Conservation (phyloP, 2,797 vertebrate genomes). For the Scolopax rusticola region DNA sequence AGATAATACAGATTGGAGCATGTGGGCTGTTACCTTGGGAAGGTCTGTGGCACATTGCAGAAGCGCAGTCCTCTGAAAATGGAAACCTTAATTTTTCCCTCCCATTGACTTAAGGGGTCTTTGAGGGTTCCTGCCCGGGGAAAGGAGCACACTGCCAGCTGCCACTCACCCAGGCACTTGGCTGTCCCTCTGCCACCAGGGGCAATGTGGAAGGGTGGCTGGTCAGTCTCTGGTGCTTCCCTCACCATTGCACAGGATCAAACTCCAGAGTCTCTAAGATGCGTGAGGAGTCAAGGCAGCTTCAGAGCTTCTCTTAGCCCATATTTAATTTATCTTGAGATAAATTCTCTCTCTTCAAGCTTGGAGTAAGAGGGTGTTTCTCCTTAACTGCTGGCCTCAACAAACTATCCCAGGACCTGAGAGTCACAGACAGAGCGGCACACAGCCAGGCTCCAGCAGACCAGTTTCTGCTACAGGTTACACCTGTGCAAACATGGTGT, state of each 20-base stretch:
- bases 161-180: neutral
- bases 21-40: neutral
- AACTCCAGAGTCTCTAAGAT: neutral
- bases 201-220: neutral
- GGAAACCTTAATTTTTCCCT: neutral
- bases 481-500: slow-evolving; percentile 59
- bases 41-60: fast-evolving
- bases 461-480: slow-evolving; percentile 32
- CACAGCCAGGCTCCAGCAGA: neutral
- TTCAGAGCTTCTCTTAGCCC: neutral
- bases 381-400: neutral
- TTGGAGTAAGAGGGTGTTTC: neutral
- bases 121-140: neutral
- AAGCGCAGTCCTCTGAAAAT: neutral
- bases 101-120: too few relatives aligned
- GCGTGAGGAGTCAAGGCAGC: fast-evolving
- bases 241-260: neutral
- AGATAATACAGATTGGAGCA: neutral
- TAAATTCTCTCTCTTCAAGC: neutral
- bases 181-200: neutral
- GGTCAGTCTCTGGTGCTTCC: neutral
- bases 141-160: neutral
- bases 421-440: neutral
- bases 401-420: neutral
- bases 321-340: neutral